These are phyloP conservation scores for Megalonaias nervosa DNA, from an alignment of 1,140 invertebrate species.

Conservation along the genomic window DNA sequence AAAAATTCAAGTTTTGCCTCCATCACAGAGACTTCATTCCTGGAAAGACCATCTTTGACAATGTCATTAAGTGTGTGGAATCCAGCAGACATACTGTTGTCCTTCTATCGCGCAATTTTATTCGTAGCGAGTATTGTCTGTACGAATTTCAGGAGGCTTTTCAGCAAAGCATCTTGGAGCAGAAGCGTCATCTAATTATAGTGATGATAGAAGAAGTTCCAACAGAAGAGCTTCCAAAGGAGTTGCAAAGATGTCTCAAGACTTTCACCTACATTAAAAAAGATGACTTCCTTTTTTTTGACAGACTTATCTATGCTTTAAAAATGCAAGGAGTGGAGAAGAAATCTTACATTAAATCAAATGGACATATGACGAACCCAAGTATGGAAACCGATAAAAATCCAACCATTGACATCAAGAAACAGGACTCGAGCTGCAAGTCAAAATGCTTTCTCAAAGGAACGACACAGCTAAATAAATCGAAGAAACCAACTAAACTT, in stretches of 20 bases:
- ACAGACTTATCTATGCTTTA: conserved; percentile 50
- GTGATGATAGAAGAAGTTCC: conserved; percentile 58
- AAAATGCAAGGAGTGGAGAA: too few species aligned
- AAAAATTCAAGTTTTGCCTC: conserved; percentile 56
- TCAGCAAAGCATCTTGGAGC: conserved; percentile 62
- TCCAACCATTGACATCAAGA: not conserved
- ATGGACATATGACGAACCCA: not conserved
- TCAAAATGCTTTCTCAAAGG: not conserved
- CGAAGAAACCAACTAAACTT: too few species aligned
- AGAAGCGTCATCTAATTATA: conserved; percentile 57
- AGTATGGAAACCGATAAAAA: not conserved
- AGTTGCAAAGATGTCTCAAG: conserved; percentile 92
- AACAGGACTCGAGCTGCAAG: not conserved
- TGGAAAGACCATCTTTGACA: conserved; percentile 80
- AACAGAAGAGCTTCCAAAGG: conserved; percentile 85
- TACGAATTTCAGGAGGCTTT: conserved; percentile 81
- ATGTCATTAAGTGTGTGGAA: conserved; percentile 92
- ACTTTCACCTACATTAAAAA: conserved; percentile 86
- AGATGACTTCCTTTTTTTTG: conserved; percentile 54
- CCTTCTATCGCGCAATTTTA: conserved; percentile 93
- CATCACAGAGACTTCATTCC: conserved; percentile 63
- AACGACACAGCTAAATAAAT: too few species aligned
- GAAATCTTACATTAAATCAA: conserved; percentile 14
- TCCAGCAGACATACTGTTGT: conserved; percentile 91
- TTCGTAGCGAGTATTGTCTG: conserved; percentile 76